Conservation (phyloP, 2,888 invertebrate species). For the Seira sanloemensis region DNA sequence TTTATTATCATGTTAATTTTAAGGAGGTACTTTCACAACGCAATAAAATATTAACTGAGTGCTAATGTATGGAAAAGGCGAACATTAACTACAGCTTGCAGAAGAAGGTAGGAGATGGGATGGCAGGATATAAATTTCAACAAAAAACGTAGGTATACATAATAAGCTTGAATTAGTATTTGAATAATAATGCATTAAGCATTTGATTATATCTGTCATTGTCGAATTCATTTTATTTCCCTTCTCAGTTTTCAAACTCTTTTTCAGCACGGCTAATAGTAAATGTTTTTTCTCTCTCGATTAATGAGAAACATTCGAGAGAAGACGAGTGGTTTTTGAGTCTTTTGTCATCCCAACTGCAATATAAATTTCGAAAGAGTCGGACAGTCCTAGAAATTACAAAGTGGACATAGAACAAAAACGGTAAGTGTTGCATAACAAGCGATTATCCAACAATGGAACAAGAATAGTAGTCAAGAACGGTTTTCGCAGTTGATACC, state of each 20-base stretch:
- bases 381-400: not conserved
- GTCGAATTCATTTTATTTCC: not conserved
- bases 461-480: not conserved
- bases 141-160: not conserved
- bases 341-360: not conserved
- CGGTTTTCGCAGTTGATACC: not conserved
- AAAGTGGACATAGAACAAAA: constrained; percentile 15
- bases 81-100: too few relatives aligned
- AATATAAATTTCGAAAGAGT: constrained; percentile 9
- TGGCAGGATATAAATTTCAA: not conserved
- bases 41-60: too few relatives aligned
- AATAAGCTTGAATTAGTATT: not conserved
- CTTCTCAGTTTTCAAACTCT: not conserved
- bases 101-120: too few relatives aligned
- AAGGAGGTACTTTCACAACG: too few relatives aligned
- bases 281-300: not conserved
- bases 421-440: constrained; percentile 29
- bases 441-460: constrained; percentile 24
- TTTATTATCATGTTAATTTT: too few relatives aligned
- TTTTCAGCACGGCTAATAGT: not conserved
- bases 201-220: not conserved
- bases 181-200: not conserved
- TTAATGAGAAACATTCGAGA: not conserved
- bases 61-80: too few relatives aligned
- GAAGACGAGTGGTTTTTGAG: not conserved